phyloP scores from a whole-genome alignment of 2,797 vertebrate species.

The Protonibea diacanthus region DNA sequence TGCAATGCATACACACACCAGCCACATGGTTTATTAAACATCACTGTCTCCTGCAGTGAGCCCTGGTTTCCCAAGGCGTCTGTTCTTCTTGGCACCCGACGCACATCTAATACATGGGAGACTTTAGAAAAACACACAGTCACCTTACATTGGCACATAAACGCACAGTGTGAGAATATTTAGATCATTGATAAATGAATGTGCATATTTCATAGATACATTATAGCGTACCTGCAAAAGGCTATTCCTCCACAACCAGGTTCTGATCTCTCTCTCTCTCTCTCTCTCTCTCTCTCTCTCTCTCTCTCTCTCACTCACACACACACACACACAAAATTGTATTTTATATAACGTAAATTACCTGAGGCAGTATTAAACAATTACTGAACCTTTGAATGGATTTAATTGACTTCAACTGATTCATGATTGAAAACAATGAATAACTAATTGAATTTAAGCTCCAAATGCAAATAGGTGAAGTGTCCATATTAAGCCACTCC shows the following conservation, averaged over 20 bases:
- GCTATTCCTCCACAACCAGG: neutral
- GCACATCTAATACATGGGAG: conserved; percentile 41
- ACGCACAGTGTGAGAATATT: conserved; percentile 20
- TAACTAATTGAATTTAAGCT: conserved; percentile 68
- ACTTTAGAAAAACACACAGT: conserved; percentile 47
- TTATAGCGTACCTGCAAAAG: neutral
- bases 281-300: no score
- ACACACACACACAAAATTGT: conserved; percentile 5
- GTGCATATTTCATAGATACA: conserved; percentile 6
- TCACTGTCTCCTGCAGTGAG: conserved; percentile 60
- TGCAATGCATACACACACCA: conserved; percentile 20
- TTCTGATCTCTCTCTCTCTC: neutral
- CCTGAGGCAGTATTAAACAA: conserved; percentile 62
- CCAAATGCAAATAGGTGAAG: conserved; percentile 62
- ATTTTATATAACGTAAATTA: conserved; percentile 66
- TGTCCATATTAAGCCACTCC: conserved; percentile 38
- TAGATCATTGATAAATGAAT: conserved; percentile 20
- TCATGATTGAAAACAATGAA: conserved; percentile 76
- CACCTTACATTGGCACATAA: conserved; percentile 28
- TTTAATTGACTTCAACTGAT: conserved; percentile 74
- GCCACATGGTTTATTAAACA: conserved; percentile 70
- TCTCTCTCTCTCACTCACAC: neutral
- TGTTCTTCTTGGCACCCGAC: conserved; percentile 64
- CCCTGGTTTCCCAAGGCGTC: conserved; percentile 64
- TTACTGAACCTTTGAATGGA: conserved; percentile 66